phyloP scores from a whole-genome alignment of 1,140 invertebrate genomes.

The Latrodectus geometricus region DNA sequence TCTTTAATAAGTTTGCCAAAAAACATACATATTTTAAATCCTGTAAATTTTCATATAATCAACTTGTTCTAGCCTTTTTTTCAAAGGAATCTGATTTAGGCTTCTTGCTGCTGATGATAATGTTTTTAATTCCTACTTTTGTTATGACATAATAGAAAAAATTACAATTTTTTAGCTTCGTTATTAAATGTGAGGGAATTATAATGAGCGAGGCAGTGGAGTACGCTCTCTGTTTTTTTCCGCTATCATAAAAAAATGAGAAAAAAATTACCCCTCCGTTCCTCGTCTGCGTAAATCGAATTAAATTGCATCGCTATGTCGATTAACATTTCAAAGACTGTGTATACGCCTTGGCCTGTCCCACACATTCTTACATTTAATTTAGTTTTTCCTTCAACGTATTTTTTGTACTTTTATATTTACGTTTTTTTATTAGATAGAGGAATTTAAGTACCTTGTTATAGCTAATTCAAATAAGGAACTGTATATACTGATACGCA shows the following conservation, averaged over 20 bases:
- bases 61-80: not conserved
- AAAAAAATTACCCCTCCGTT: conserved; percentile 22
- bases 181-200: conserved; percentile 1
- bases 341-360: not conserved
- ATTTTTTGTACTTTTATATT: not conserved
- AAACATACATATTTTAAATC: conserved; percentile 13
- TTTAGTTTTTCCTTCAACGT: conserved; percentile 2
- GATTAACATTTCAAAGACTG: conserved; percentile 32
- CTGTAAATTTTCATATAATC: not conserved
- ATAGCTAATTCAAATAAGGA: conserved; percentile 1
- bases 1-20: conserved; percentile 13
- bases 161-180: not conserved
- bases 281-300: conserved; percentile 10
- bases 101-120: not conserved
- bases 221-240: not conserved
- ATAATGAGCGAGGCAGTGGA: not conserved
- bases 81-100: conserved; percentile 10
- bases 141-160: conserved; percentile 6
- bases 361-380: not conserved
- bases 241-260: conserved; percentile 2
- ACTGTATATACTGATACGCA: too few relatives aligned
- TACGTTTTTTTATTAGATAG: not conserved
- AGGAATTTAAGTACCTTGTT: conserved; percentile 4
- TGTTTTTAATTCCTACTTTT: conserved; percentile 11
- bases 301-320: conserved; percentile 10